These are phyloP conservation scores for Esox niger DNA, from an alignment of 2,113 vertebrate genomes.

Conservation along the genomic window DNA sequence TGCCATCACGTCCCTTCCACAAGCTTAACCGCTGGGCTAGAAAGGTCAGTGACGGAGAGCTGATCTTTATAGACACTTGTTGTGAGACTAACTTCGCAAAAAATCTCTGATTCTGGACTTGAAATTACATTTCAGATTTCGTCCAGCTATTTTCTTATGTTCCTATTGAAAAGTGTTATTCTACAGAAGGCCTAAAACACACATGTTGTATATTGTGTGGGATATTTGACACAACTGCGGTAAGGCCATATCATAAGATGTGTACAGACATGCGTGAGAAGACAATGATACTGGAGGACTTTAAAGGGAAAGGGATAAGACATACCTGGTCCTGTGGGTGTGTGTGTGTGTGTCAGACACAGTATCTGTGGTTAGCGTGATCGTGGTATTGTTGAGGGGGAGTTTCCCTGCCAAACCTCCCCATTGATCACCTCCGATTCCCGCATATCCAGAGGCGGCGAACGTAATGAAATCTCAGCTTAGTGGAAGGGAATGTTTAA, in stretches of 20 bases:
- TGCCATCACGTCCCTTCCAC: conserved; percentile 15
- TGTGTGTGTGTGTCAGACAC: background rate
- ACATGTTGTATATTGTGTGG: too few relatives aligned
- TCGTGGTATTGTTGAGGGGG: background rate
- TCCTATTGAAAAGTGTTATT: too few relatives aligned
- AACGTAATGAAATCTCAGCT: background rate
- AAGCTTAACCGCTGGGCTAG: background rate
- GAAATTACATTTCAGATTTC: too few relatives aligned
- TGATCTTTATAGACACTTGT: conserved; percentile 33
- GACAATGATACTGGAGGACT: background rate
- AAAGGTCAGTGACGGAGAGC: conserved; percentile 22
- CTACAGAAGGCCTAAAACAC: too few relatives aligned
- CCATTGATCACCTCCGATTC: background rate
- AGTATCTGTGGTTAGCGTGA: background rate
- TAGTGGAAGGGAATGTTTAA: background rate
- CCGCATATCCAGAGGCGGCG: background rate
- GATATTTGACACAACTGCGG: too few relatives aligned
- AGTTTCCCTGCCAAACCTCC: background rate
- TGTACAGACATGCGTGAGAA: conserved; percentile 12
- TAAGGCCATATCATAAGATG: too few relatives aligned
- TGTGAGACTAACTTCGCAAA: too few relatives aligned
- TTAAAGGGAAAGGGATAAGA: too few relatives aligned
- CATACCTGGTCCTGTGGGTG: background rate
- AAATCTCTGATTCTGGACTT: too few relatives aligned
- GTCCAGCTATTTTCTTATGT: too few relatives aligned